A percentile compares a stretch with the other conserved stretches of the same genome.
These are phyloP conservation scores for Oscheius sp. DNA, from an alignment of 2,888 invertebrate genomes.

Conservation along the genomic window DNA sequence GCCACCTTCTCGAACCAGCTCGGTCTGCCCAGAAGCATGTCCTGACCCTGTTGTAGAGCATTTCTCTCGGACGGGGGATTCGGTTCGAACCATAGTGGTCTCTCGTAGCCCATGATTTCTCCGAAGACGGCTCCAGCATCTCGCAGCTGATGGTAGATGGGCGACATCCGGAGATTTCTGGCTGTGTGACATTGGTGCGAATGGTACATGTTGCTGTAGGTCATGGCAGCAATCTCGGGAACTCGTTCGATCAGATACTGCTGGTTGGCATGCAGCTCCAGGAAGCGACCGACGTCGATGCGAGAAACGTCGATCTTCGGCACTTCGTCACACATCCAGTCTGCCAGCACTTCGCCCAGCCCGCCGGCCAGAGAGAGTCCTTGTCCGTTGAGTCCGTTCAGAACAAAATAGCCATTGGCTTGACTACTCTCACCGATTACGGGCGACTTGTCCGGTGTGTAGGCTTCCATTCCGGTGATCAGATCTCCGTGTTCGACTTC, in stretches of 20 bases:
- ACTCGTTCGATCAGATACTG: slow-evolving; percentile 90
- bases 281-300: slow-evolving; percentile 88
- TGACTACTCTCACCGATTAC: slow-evolving; percentile 93
- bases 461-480: slow-evolving; percentile 90
- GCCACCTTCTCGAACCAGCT: slow-evolving; percentile 83
- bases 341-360: slow-evolving; percentile 80
- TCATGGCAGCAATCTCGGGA: slow-evolving; percentile 83
- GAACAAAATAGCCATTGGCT: slow-evolving; percentile 89
- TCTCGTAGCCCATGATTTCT: slow-evolving; percentile 96
- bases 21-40: slow-evolving; percentile 89
- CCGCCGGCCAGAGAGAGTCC: slow-evolving; percentile 96
- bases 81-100: slow-evolving; percentile 89
- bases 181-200: slow-evolving; percentile 83
- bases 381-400: slow-evolving; percentile 94
- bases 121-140: slow-evolving; percentile 94
- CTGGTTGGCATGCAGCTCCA: slow-evolving; percentile 92
- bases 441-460: slow-evolving; percentile 96
- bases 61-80: slow-evolving; percentile 52
- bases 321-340: slow-evolving; percentile 38
- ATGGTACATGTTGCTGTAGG: slow-evolving; percentile 79
- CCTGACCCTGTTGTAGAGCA: slow-evolving; percentile 79
- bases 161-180: slow-evolving; percentile 89
- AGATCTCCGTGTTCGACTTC: slow-evolving; percentile 84
- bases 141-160: slow-evolving; percentile 90
- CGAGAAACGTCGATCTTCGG: slow-evolving; percentile 83